phyloP scores from a whole-genome alignment of 2,113 vertebrate species.

The Anthoscopus minutus region DNA sequence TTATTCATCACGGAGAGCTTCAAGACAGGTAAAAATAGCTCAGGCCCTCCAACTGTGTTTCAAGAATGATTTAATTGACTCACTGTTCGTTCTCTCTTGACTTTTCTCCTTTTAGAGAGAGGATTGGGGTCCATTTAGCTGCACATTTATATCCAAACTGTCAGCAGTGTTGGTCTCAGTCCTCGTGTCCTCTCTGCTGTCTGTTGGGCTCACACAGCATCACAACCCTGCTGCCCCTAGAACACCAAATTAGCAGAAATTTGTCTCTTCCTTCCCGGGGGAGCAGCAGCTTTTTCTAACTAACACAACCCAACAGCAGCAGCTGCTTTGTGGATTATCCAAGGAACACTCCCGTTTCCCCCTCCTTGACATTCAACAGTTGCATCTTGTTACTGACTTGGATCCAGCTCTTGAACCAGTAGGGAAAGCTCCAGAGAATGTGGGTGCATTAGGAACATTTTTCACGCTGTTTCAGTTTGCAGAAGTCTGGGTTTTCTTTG shows the following conservation, averaged over 20 bases:
- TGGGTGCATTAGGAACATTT: not conserved
- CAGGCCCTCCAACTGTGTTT: not conserved
- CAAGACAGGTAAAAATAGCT: not conserved
- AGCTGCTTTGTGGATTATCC: conserved; percentile 10
- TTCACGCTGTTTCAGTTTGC: not conserved
- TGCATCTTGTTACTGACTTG: not conserved
- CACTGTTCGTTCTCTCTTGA: not conserved
- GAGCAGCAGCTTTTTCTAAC: not conserved
- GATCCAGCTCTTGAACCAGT: not conserved
- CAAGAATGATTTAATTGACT: not conserved
- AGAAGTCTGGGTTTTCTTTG: not conserved
- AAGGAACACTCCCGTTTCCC: not conserved
- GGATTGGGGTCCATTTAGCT: not conserved
- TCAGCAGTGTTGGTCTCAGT: not conserved
- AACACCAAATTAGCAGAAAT: not conserved
- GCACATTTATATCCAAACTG: not conserved
- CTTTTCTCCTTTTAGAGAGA: not conserved
- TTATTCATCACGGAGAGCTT: not conserved
- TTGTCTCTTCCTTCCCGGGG: not conserved
- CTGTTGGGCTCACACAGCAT: not conserved
- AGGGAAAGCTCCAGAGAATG: not conserved
- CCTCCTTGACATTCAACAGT: conserved; percentile 8
- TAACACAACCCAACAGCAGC: not conserved
- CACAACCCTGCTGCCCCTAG: not conserved
- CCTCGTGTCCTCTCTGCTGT: not conserved